These are phyloP conservation scores for Manis pentadactyla DNA, from an alignment of 2,797 vertebrate genomes.

Conservation along the genomic window DNA sequence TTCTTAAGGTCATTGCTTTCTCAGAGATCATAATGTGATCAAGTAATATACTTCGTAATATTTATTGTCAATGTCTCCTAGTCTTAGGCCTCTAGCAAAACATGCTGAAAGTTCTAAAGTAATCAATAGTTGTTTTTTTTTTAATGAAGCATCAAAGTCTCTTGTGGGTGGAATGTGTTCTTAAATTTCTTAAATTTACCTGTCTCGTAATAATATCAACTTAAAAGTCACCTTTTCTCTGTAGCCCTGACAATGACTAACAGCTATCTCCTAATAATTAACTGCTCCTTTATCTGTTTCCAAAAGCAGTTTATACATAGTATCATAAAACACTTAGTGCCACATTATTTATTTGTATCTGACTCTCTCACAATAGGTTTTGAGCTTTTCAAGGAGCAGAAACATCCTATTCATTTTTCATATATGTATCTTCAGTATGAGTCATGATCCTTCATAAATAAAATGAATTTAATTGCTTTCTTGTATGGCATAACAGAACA, in stretches of 20 bases:
- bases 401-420: not conserved
- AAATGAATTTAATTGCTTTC: not conserved
- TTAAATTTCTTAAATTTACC: not conserved
- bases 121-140: not conserved
- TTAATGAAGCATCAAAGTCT: not conserved
- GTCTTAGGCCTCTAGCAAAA: not conserved
- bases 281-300: not conserved
- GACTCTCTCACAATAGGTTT: not conserved
- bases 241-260: too few species aligned
- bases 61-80: not conserved
- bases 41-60: not conserved
- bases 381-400: not conserved
- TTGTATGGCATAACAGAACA: not conserved
- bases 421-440: not conserved
- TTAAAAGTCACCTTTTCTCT: not conserved
- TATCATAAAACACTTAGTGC: not conserved
- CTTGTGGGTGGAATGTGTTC: not conserved
- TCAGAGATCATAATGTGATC: slow-evolving; percentile 11
- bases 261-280: not conserved
- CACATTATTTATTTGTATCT: not conserved
- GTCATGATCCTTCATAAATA: not conserved
- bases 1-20: slow-evolving; percentile 3
- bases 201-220: not conserved
- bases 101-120: not conserved
- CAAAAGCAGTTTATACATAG: not conserved